phyloP scores from a whole-genome alignment of 2,113 vertebrate genomes.

The Etheostoma cragini region DNA sequence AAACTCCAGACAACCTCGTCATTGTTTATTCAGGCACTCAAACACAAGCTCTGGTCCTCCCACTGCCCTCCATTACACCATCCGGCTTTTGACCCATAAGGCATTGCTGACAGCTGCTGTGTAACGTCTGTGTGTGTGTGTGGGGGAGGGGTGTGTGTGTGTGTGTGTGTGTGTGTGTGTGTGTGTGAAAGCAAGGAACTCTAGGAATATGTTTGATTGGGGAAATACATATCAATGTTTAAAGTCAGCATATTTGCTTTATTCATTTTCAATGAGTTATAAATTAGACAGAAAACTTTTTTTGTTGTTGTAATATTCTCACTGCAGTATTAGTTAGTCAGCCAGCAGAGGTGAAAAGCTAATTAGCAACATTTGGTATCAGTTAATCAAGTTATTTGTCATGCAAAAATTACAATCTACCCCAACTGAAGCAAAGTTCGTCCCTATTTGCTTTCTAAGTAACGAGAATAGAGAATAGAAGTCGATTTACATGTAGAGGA shows the following conservation, averaged over 20 bases:
- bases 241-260: constrained; percentile 5
- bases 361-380: neutral
- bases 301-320: neutral
- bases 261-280: constrained; percentile 33
- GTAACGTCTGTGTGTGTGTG: constrained; percentile 50
- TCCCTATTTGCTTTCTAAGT: neutral
- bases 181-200: constrained; percentile 46
- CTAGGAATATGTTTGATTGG: constrained; percentile 13
- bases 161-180: neutral
- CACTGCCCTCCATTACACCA: constrained; percentile 51
- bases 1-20: constrained; percentile 72
- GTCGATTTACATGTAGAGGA: neutral
- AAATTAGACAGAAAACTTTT: neutral
- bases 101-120: constrained; percentile 63
- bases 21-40: constrained; percentile 77
- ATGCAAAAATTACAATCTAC: neutral
- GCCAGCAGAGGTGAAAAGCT: neutral
- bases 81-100: constrained; percentile 57
- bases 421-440: neutral
- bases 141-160: no score
- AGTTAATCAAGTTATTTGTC: neutral
- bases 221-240: constrained; percentile 4
- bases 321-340: neutral
- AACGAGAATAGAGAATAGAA: neutral
- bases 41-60: constrained; percentile 63